A percentile compares a stretch with the other conserved stretches of the same genome.
Conservation (phyloP, 1,140 invertebrate genomes). For the Cylas formicarius region DNA sequence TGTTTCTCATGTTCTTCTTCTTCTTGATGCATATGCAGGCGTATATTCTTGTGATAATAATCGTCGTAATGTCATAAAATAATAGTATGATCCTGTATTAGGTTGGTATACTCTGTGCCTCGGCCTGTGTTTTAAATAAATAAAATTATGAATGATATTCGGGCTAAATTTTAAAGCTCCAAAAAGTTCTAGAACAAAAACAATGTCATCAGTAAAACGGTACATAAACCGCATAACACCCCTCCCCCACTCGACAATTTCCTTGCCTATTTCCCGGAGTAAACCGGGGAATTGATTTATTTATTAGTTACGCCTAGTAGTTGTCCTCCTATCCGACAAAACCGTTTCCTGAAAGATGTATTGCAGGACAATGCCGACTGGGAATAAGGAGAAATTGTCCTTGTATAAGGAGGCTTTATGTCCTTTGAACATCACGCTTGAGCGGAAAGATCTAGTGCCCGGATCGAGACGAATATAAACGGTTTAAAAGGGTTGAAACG, state of each 20-base stretch:
- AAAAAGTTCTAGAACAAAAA: too few relatives aligned
- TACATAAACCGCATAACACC: too few relatives aligned
- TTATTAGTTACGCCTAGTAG: conserved; percentile 20
- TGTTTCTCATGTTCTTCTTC: too few relatives aligned
- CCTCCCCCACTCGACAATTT: conserved; percentile 16
- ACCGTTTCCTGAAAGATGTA: conserved; percentile 19
- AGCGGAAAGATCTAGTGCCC: conserved; percentile 14
- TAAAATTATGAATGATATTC: too few relatives aligned
- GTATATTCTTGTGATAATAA: too few relatives aligned
- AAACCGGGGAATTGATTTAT: conserved; percentile 20
- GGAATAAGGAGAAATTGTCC: conserved; percentile 21
- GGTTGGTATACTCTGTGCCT: too few relatives aligned
- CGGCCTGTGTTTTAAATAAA: too few relatives aligned
- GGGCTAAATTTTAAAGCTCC: too few relatives aligned
- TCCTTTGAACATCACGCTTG: conserved; percentile 18
- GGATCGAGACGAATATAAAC: conserved; percentile 17
- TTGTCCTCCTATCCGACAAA: conserved; percentile 16
- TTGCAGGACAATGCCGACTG: conserved; percentile 15
- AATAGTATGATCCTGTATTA: too few relatives aligned
- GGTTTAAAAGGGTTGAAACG: conserved; percentile 18
- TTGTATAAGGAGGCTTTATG: conserved; percentile 17
- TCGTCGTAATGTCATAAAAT: too few relatives aligned
- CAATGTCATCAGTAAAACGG: too few relatives aligned
- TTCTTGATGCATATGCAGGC: too few relatives aligned
- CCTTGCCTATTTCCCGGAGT: conserved; percentile 9